A percentile compares a stretch with the other conserved stretches of the same genome.
Conservation (phyloP, 2,113 vertebrate genomes). For the Ptilonorhynchus violaceus region DNA sequence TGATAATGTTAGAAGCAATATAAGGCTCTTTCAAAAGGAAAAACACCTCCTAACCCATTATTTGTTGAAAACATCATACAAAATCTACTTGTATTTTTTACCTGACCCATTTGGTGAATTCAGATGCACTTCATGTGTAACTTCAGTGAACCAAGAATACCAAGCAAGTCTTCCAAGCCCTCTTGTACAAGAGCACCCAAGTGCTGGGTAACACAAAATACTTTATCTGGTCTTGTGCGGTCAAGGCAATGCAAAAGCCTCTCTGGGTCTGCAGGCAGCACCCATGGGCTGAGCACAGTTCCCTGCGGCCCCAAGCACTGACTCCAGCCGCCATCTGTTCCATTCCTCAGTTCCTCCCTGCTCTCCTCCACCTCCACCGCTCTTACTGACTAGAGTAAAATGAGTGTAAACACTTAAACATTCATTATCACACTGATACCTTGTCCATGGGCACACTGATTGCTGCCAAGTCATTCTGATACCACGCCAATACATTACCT, state of each 20-base stretch:
- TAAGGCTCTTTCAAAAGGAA: not conserved
- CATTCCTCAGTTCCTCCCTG: not conserved
- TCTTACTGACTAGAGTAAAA: not conserved
- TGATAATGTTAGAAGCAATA: not conserved
- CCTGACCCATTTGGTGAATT: not conserved
- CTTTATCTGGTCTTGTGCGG: not conserved
- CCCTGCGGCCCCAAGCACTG: rapidly evolving
- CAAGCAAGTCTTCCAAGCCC: not conserved
- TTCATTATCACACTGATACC: not conserved
- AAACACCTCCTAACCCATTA: not conserved
- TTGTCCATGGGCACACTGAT: not conserved
- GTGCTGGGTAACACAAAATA: not conserved
- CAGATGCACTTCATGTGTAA: not conserved
- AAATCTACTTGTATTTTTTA: not conserved
- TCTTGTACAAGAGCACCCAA: not conserved
- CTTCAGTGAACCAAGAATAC: not conserved
- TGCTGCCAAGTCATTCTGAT: rapidly evolving
- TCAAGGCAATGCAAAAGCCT: not conserved
- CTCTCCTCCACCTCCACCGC: rapidly evolving
- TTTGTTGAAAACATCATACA: not conserved
- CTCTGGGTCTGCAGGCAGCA: not conserved
- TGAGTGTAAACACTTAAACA: not conserved
- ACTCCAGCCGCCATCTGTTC: not conserved
- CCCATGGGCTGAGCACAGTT: not conserved
- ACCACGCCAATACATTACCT: not conserved